Conservation (phyloP, 1,140 invertebrate genomes). For the Macrocentrus cingulum region DNA sequence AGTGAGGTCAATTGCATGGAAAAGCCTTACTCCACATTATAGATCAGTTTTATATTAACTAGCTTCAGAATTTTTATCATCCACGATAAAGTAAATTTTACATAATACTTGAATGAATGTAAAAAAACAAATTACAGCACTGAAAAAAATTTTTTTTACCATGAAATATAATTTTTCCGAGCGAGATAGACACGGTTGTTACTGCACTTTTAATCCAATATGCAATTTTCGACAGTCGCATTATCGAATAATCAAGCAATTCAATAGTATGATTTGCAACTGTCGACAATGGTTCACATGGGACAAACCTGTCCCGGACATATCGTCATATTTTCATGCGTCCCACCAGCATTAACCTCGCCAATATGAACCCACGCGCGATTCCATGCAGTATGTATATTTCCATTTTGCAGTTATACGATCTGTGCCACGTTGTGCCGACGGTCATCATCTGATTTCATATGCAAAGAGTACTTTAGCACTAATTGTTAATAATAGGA, state of each 20-base stretch:
- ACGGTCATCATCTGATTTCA: slow-evolving; percentile 43
- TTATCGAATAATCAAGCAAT: not conserved
- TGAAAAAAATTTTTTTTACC: no score
- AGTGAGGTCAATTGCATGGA: slow-evolving; percentile 54
- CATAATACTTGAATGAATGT: no score
- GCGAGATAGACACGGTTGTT: no score
- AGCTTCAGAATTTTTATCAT: no score
- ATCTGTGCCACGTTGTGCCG: slow-evolving; percentile 38
- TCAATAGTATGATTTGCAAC: no score
- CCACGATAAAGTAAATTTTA: no score
- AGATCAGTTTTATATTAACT: slow-evolving; percentile 27
- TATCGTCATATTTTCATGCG: slow-evolving; percentile 1
- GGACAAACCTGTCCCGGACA: not conserved
- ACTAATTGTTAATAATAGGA: slow-evolving; percentile 62
- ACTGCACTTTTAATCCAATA: no score
- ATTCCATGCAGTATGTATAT: slow-evolving; percentile 59
- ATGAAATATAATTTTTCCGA: no score
- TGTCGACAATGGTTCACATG: slow-evolving; percentile 6
- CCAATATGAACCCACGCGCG: slow-evolving; percentile 29
- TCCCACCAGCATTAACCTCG: not conserved
- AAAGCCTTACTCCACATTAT: slow-evolving; percentile 39
- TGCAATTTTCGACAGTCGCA: no score
- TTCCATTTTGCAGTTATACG: slow-evolving; percentile 56
- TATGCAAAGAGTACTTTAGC: slow-evolving; percentile 61
- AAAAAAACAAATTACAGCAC: no score